Evolutionary conservation across 2,797 vertebrate genomes (phyloP), one percentile per base, ranked within the genome.

Genomic region (Antrozous pallidus): DNA sequence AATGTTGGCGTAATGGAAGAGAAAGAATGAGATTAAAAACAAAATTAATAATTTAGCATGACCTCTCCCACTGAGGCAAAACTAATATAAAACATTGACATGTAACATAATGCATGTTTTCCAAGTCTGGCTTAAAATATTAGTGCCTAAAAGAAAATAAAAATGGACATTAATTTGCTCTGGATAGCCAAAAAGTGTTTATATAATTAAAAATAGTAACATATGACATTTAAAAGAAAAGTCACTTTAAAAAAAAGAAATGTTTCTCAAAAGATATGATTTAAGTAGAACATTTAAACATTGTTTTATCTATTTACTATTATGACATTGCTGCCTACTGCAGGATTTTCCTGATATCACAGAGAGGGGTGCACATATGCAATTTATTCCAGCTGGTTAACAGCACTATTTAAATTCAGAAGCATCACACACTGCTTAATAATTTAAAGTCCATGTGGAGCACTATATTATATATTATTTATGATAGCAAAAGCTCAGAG

Each of bases 391-490:
- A 14, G 6, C 22, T 38, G 88, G 18, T 92, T 81, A 92, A 33
- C 22, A 56, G 8, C 31, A 45, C 42, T 81, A 86, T 86, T 93
- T 90, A 92, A 94, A 92, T 95, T 92, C 26, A 73, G 26, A 85
- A 73, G 47, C 49, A 74, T 91, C 42, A 86, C 38, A 69, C 0
- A 22, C 14, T 17, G 10, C 38, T 95, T 91, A 94, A 97, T 95
- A 96, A 96, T 92, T 94, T 96, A 94, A 8, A 96, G 36, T 85
- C 28, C 71, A 16, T 63, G 49, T 92, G 67, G 56, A 92, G 71
- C 28, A 71, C 20, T 28, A 13, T 18, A 83, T 61, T 69, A 83
- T 95, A 42, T 58, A 95, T 96, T 95, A 95, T 96, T 93, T 85
- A 95, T 80, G 8, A 36, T 74, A 67, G 33, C 70, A 96, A 91